Evolutionary conservation across 1,140 invertebrate genomes (phyloP), one percentile per base, ranked within the genome.

Genomic region (Dendrolimus punctatus): DNA sequence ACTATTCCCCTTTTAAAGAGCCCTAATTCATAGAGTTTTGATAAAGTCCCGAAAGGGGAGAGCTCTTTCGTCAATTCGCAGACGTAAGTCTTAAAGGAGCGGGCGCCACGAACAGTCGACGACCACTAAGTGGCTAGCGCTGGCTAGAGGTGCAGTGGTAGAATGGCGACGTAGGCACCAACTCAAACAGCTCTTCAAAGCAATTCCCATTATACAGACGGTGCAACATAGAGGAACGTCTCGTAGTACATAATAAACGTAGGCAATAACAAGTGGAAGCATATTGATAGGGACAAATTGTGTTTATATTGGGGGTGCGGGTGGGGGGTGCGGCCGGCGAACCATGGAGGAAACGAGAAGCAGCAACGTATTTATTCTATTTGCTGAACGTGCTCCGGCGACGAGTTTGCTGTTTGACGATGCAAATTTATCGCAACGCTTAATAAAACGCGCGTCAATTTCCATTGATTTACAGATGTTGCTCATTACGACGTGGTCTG

Each of bases 351-450:
- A 71, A 65, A 59, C 62, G 66, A 73, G 71, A 69, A 70, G 64
- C 58, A 40, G 53, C 57, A 60, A 68, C 73, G 71, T 81, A 85
- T 83, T 85, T 83, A 83, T 83, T 85, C 76, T 85, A 85, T 85
- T 85, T 85, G 75, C 65, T 63, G 81, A 83, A 85, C 81, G 80
- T 83, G 80, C 76, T 64, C 71, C 71, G 68, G 60, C 67, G 68
- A 71, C 58, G 67, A 64, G 65, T 72, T 55, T 69, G 65, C 67
- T 79, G 73, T 79, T 85, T 83, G 74, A 73, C 67, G 76, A 85
- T 85, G 80, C 76, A 85, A 85, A 83, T 85, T 80, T 81, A 83
- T 85, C 72, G 73, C 69, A 67, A 61, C 74, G 76, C 71, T 82
- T 81, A 79, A 77, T 82, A 81, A 81, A 81, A 82, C 69, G 76